Evolutionary conservation across 2,888 invertebrate genomes (phyloP).

Genomic region (Microplitis deprimator): DNA sequence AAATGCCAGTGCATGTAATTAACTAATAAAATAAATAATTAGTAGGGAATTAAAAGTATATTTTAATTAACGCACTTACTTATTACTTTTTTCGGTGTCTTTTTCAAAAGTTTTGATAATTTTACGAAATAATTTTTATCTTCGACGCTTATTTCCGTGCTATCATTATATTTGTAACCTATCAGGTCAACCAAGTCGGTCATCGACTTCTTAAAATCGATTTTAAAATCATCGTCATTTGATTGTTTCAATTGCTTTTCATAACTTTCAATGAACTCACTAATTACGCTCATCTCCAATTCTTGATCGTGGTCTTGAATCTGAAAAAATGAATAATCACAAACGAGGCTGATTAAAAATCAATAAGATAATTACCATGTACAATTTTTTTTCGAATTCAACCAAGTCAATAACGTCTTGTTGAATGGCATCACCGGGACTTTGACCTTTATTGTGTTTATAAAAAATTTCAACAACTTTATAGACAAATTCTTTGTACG

Average conservation of each 20-base stretch:
- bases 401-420: constrained; percentile 40
- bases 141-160: not conserved
- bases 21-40: constrained; percentile 31
- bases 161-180: not conserved
- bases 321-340: no score
- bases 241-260: not conserved
- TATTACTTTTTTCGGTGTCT: constrained; percentile 45
- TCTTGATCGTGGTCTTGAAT: not conserved
- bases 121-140: not conserved
- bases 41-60: not conserved
- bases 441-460: constrained; percentile 26
- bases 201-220: not conserved
- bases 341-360: no score
- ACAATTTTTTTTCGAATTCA: constrained; percentile 36
- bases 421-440: constrained; percentile 22
- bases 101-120: constrained; percentile 39
- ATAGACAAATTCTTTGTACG: constrained; percentile 30
- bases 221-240: not conserved
- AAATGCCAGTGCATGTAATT: constrained; percentile 54
- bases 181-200: not conserved
- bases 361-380: constrained; percentile 26
- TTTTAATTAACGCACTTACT: constrained; percentile 36
- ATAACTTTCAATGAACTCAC: not conserved
- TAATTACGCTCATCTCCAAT: not conserved
- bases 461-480: constrained; percentile 35